Base-by-base conservation (phyloP, 2,113 vertebrate species). In the Actenoides lindsayi region DNA sequence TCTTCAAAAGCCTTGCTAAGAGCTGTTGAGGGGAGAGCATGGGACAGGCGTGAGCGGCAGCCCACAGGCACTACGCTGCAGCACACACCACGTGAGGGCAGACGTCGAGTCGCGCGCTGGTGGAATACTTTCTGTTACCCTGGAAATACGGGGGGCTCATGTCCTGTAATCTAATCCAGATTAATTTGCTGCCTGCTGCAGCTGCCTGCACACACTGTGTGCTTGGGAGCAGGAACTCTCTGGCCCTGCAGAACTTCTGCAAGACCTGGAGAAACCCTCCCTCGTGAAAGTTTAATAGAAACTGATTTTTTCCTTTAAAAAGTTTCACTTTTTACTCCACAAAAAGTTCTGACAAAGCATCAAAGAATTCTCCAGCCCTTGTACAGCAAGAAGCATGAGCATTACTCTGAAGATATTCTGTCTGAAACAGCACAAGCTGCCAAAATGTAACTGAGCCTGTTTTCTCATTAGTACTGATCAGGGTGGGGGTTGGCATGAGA, bases 1-100 rank as follows among this genome's bases (percentile, higher is more conserved):
- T 99, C 96, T 98, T 99, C 71, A 99, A 90, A 62, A 99, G 98
- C 81, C 96, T 97, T 2, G 98, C 98, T 73, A 99, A 89, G 30
- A 99, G 97, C 99, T 99, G 94, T 56, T 5, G 73, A 35, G 63
- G 51, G 50, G 39, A 87, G 15, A 42, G 64, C 89, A 84, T 7
- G 8, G 35, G 46, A 13, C 37, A 93, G 57, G 59, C 17, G 48
- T 74, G 60, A 96, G 78, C 78, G 85, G 89, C 77, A 46, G 57
- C 10, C 46, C 30, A 17, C 6, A 27, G 75, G 68, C 71, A 42
- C 67, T 3, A 5, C 5, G 1, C 44, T n/a, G 6, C 59, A 56
- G 27, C 13, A 87, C 48, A 25, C 39, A 12, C 1, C 65, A 14
- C 30, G 3, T 13, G 8, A 4, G 4, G 50, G 27, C 42, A 59